phyloP scores from a whole-genome alignment of 2,797 vertebrate species.

The Argya squamiceps region DNA sequence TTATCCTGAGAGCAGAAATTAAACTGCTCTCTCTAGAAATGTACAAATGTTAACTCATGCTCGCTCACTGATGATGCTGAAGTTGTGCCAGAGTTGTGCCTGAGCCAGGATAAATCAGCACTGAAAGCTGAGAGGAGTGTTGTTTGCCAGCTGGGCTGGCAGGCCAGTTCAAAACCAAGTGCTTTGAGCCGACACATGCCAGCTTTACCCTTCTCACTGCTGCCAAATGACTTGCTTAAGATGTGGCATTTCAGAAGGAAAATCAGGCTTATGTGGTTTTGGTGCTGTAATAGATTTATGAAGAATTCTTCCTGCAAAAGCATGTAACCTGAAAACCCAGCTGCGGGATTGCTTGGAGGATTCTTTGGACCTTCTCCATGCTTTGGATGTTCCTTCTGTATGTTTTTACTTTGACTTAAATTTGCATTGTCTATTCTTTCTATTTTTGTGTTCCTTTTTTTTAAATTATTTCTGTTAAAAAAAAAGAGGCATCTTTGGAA shows the following conservation, averaged over 20 bases:
- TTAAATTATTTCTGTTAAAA: neutral
- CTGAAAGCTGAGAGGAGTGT: neutral
- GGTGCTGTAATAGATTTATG: neutral
- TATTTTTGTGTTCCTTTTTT: neutral
- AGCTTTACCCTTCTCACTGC: neutral
- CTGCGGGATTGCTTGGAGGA: neutral
- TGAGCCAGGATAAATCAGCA: neutral
- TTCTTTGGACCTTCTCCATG: neutral
- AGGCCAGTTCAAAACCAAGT: neutral
- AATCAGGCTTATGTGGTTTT: neutral
- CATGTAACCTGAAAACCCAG: neutral
- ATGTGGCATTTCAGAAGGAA: neutral
- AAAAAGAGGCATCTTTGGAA: neutral
- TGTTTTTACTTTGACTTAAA: neutral
- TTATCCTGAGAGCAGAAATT: neutral
- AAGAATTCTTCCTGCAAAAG: neutral
- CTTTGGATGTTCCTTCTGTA: neutral
- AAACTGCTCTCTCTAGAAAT: neutral
- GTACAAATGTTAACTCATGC: neutral
- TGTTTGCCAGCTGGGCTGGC: neutral
- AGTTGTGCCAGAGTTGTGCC: neutral
- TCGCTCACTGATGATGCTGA: neutral
- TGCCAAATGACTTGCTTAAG: constrained; percentile 30
- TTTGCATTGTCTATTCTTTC: neutral
- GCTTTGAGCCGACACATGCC: neutral